Base-by-base conservation (phyloP, 1,140 invertebrate species). In the Megathymus violae region DNA sequence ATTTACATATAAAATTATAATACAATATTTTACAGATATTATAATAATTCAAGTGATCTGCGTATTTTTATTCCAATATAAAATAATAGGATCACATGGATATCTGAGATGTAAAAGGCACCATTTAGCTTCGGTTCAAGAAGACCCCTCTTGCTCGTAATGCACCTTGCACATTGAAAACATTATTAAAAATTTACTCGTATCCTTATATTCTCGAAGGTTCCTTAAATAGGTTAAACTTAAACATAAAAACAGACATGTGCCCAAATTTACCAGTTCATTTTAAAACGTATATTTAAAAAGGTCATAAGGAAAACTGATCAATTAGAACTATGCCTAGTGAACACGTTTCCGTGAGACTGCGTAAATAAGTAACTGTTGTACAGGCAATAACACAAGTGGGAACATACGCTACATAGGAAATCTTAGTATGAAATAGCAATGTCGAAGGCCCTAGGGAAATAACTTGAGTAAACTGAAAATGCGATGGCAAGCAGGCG, bases 381-480 rank as follows among this genome's bases (percentile, higher is more conserved):
- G 51, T 46, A 56, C 48, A 40, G 50, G 50, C 41, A 41, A 58
- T 58, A 58, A 46, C 54, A 58, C 41, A 58, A 58, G 54, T 58
- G 54, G 40, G 25, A 47, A 51, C 46, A 52, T 38, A 60, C 63
- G 59, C 51, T 58, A 62, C 48, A 63, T 67, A 59, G 66, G 75
- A 80, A 85, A 85, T 85, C 80, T 85, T 85, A 80, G 78, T 79
- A 79, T 81, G 76, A 78, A 84, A 85, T 83, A 74, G 73, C 78
- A 82, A 82, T 80, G 76, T 73, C 67, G 64, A 61, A 56, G 69
- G 48, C 85, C 69, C 85, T 9, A 16, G 85, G 85, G 85, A 88
- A 88, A 88, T 88, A 84, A 85, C 81, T 83, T 80, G 78, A 88
- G 81, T 85, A 83, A 71, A 79, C 68, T 74, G 66, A 78, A 78